Conservation (phyloP, 2,888 invertebrate species). For the Selenia dentaria region DNA sequence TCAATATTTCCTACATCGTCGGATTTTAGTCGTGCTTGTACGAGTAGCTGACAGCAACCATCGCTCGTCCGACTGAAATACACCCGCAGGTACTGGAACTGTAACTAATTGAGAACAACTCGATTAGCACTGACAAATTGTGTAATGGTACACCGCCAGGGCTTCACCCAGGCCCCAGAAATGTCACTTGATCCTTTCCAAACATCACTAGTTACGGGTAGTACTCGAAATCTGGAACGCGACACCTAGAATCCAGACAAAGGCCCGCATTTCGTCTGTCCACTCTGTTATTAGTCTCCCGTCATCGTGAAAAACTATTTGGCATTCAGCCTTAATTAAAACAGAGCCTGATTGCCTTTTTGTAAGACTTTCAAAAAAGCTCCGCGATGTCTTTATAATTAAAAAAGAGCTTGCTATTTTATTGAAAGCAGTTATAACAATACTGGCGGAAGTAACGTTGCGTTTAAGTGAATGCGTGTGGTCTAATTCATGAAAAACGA, state of each 20-base stretch:
- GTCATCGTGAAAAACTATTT: conserved; percentile 26
- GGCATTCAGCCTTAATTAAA: conserved; percentile 25
- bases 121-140: conserved; percentile 14
- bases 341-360: conserved; percentile 10
- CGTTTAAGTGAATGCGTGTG: conserved; percentile 7
- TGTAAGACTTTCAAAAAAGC: conserved; percentile 4
- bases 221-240: neutral
- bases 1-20: too few relatives aligned
- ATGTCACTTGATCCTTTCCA: neutral
- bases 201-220: neutral
- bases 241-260: conserved; percentile 13
- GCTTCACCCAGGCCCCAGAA: neutral
- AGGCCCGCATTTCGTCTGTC: conserved; percentile 7
- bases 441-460: neutral
- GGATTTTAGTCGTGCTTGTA: too few relatives aligned
- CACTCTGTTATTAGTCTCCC: conserved; percentile 21
- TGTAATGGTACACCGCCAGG: conserved; percentile 6
- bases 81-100: neutral
- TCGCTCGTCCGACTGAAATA: too few relatives aligned
- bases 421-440: neutral
- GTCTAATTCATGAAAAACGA: conserved; percentile 23
- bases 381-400: conserved; percentile 4
- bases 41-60: too few relatives aligned
- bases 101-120: conserved; percentile 18
- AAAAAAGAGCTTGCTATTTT: conserved; percentile 4